A percentile compares a stretch with the other conserved stretches of the same genome.
Evolutionary conservation across 2,797 vertebrate species (phyloP).

Genomic region (Hapalemur alaotrensis): DNA sequence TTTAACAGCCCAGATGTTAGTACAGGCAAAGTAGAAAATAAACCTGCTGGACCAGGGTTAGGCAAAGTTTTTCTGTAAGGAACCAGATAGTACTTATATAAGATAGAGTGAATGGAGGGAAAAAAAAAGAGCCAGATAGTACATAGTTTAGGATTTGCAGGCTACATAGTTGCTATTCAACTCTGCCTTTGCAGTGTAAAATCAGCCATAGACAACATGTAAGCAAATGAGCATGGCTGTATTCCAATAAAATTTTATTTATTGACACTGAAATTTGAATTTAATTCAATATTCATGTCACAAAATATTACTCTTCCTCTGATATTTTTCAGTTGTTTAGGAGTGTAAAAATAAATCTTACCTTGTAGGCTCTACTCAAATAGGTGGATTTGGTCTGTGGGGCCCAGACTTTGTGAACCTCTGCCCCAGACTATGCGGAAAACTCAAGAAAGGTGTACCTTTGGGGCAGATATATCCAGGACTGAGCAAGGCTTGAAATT

Average conservation of each 20-base stretch:
- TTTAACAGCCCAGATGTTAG: neutral
- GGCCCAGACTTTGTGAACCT: neutral
- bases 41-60: neutral
- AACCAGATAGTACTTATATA: neutral
- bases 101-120: neutral
- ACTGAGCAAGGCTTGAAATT: neutral
- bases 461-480: neutral
- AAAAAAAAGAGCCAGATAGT: neutral
- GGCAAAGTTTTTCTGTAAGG: neutral
- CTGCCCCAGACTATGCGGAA: neutral
- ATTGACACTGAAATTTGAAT: neutral
- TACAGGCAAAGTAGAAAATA: neutral
- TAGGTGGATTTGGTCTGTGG: neutral
- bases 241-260: neutral
- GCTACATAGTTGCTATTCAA: neutral
- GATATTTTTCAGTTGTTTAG: neutral
- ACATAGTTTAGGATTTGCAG: neutral
- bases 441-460: neutral
- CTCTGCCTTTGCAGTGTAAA: neutral
- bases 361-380: neutral
- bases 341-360: slow-evolving; percentile 16
- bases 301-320: neutral
- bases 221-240: neutral
- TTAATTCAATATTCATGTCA: neutral
- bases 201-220: neutral